Base-by-base conservation (phyloP, 2,797 vertebrate genomes). In the Sebastes minor region DNA sequence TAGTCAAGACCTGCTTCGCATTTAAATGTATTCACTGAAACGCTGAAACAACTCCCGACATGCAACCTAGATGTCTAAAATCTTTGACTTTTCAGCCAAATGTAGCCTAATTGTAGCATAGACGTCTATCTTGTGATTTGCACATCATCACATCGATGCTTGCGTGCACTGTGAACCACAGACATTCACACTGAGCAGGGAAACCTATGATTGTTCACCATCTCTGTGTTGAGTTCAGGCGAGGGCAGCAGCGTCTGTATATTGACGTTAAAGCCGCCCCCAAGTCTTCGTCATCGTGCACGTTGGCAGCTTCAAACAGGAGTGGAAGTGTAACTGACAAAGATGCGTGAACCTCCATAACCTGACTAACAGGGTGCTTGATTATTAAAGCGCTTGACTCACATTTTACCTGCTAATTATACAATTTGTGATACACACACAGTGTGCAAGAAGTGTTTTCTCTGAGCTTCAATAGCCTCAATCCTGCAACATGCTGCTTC, bases 401-500 rank as follows among this genome's bases (percentile, higher is more conserved):
- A 2, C 35, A 30, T 9, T 53, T 35, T 27, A 27, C 73, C 62
- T 35, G 32, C 62, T 84, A 56, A 73, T 87, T 30, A 70, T 70
- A 68, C 53, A 46, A 52, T 68, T 38, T 69, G 71, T 70, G 59
- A 63, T 80, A 62, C 25, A 8, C 18, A 6, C 46, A 28, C 23
- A 12, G 61, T 8, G 60, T 61, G 18, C 3, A 8, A 46, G 42
- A 1, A 27, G 63, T 65, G 22, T 67, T 69, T 59, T 27, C 22
- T 30, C n/a, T 25, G 64, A 59, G 80, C 49, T 55, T 82, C 30
- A 18, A 1, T 55, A 2, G 60, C 33, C 52, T 78, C 12, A 56
- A 69, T 76, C 9, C 5, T 20, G 30, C 2, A 60, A 56, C 62
- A 18, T 7, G 57, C 53, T 27, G 75, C 74, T 42, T 20, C 46